These are phyloP conservation scores for Atta cephalotes DNA, from an alignment of 1,140 invertebrate genomes.

Conservation along the genomic window DNA sequence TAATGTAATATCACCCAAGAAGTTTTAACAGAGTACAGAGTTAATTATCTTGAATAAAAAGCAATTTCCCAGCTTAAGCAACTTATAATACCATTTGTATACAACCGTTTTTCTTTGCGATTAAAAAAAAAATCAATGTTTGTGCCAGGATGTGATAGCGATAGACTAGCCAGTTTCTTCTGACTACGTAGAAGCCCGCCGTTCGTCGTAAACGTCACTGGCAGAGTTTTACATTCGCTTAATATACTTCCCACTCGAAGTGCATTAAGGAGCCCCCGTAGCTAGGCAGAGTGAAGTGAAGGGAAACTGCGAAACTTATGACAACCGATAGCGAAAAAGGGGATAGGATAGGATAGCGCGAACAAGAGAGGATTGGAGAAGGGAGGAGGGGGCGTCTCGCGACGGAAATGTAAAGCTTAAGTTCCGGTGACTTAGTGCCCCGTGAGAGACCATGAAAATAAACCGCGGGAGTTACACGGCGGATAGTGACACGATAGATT, in stretches of 20 bases:
- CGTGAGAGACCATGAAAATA: slow-evolving; percentile 65
- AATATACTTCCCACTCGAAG: slow-evolving; percentile 25
- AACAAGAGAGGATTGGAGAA: not conserved
- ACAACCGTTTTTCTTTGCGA: not conserved
- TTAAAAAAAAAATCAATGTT: slow-evolving; percentile 38
- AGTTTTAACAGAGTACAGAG: slow-evolving; percentile 7
- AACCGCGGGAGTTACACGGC: slow-evolving; percentile 67
- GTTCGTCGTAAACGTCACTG: slow-evolving; percentile 27
- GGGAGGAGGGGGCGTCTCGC: not conserved
- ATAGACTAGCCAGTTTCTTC: not conserved
- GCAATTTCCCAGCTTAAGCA: not conserved
- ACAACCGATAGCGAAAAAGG: slow-evolving; percentile 32
- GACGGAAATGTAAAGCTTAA: slow-evolving; percentile 65
- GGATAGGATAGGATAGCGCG: not conserved
- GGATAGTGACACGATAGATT: slow-evolving; percentile 77
- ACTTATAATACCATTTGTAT: slow-evolving; percentile 1
- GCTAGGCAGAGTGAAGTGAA: not conserved
- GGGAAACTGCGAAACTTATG: slow-evolving; percentile 40
- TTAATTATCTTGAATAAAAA: slow-evolving; percentile 17
- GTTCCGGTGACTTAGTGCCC: slow-evolving; percentile 63
- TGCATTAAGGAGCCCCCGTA: slow-evolving; percentile 57
- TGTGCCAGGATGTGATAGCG: slow-evolving; percentile 9
- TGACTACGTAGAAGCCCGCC: slow-evolving; percentile 1
- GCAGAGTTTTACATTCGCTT: slow-evolving; percentile 53
- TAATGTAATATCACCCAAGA: slow-evolving; percentile 28